Evolutionary conservation across 2,888 invertebrate genomes (phyloP), one percentile per base, ranked within the genome.

Genomic region (Nephrotoma flavescens): DNA sequence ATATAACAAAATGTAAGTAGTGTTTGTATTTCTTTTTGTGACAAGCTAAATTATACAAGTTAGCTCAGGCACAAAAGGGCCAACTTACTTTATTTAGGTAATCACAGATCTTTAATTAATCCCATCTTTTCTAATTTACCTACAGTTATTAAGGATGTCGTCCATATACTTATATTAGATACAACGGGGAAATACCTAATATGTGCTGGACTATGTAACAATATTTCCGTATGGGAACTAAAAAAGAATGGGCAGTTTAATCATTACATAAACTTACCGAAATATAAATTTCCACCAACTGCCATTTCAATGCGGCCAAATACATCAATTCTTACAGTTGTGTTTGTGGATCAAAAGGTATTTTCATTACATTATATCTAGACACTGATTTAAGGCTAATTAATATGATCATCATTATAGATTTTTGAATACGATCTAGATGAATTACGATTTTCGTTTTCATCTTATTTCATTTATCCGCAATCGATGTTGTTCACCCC

Each of bases 281-380:
- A 92, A 44, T 95, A 96, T 89, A 91, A 92, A 11, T 95, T 93
- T 87, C 93, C 95, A 52, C 95, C 96, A 0, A 95, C 96, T 0
- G 96, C 97, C 0, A 89, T 97, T 88, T 93, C 94, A 0, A 92
- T 97, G 83, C 94, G 95, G 89, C 92, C 93, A 19, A 90, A 90
- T 7, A 91, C 91, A 1, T 92, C 94, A 5, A 93, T 93, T 83
- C 90, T 97, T 6, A 93, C 96, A 45, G 92, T 96, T 9, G 94
- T 94, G 2, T 97, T 97, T 91, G 93, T 96, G 0, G 96, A 98
- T 92, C 95, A 96, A 89, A 95, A 95, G 93, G 96, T 96, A 91
- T 89, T 88, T 87, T 83, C 41, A 47, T 11, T 47, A 47, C 2
- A 12, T 11, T n/a, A 11, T 47, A 12, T 11, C 0, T n/a, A 47